phyloP scores from a whole-genome alignment of 2,113 vertebrate genomes.

The Serranochromis macrocephalus region DNA sequence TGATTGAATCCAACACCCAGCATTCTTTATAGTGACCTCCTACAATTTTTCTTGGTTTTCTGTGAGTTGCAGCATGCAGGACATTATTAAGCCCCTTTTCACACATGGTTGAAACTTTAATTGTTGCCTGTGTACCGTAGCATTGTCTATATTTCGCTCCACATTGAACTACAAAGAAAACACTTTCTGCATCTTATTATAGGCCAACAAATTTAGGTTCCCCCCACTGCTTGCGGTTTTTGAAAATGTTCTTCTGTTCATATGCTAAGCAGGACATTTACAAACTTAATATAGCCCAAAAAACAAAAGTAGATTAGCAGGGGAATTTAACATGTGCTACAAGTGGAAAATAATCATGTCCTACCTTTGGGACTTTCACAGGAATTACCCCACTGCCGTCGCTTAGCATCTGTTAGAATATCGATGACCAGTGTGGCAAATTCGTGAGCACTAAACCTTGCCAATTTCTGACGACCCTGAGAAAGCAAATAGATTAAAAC shows the following conservation, averaged over 20 bases:
- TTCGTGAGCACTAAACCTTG: slow-evolving; percentile 94
- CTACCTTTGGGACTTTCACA: slow-evolving; percentile 85
- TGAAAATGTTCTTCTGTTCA: neutral
- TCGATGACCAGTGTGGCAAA: slow-evolving; percentile 95
- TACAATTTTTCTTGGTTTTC: neutral
- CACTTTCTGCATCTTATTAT: neutral
- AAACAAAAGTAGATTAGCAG: neutral
- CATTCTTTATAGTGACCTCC: neutral
- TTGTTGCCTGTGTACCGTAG: neutral
- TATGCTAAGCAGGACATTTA: neutral
- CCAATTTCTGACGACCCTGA: slow-evolving; percentile 93
- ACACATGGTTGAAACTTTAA: neutral
- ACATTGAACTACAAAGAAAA: neutral
- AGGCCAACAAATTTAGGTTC: neutral
- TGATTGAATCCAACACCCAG: neutral
- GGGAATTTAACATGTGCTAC: neutral
- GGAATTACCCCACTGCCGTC: slow-evolving; percentile 88
- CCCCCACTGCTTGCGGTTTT: neutral
- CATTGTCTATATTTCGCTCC: neutral
- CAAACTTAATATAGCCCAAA: neutral
- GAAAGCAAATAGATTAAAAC: neutral
- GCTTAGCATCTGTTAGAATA: slow-evolving; percentile 94
- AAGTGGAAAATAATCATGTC: neutral
- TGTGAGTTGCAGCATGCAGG: neutral
- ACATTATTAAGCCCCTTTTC: neutral